Percentiles rank a stretch among this genome's conserved stretches.
These are phyloP conservation scores for Syrmaticus mikado DNA, from an alignment of 2,113 vertebrate species.

Conservation along the genomic window DNA sequence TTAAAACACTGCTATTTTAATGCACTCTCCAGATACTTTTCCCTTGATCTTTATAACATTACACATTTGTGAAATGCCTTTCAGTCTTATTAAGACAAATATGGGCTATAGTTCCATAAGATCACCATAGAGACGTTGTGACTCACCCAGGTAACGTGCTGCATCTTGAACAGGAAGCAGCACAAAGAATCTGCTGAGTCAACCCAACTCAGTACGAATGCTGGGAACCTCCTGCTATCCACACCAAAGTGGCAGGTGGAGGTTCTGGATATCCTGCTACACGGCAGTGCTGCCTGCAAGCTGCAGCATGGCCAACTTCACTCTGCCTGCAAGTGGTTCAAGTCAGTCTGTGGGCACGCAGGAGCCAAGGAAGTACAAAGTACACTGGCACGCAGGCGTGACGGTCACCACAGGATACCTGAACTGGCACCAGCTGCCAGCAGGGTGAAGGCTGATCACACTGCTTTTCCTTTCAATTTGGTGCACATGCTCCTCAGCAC, in stretches of 20 bases:
- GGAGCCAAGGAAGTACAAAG: not conserved
- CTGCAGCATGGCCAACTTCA: no score
- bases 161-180: not conserved
- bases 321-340: not conserved
- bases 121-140: not conserved
- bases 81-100: not conserved
- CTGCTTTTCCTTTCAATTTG: not conserved
- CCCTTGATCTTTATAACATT: not conserved
- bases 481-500: not conserved
- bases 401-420: not conserved
- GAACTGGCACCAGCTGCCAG: no score
- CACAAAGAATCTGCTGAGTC: not conserved
- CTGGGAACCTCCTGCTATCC: fast-evolving
- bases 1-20: not conserved
- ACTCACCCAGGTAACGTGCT: not conserved
- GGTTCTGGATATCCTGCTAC: fast-evolving
- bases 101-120: not conserved
- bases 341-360: not conserved
- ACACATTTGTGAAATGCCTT: not conserved
- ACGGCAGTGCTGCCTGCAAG: not conserved
- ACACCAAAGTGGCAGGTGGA: not conserved
- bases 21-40: not conserved
- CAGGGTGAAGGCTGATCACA: not conserved
- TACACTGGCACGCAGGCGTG: not conserved
- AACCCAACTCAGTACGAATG: not conserved